Conservation (phyloP, 1,140 invertebrate species). For the Magallana ariakensis region DNA sequence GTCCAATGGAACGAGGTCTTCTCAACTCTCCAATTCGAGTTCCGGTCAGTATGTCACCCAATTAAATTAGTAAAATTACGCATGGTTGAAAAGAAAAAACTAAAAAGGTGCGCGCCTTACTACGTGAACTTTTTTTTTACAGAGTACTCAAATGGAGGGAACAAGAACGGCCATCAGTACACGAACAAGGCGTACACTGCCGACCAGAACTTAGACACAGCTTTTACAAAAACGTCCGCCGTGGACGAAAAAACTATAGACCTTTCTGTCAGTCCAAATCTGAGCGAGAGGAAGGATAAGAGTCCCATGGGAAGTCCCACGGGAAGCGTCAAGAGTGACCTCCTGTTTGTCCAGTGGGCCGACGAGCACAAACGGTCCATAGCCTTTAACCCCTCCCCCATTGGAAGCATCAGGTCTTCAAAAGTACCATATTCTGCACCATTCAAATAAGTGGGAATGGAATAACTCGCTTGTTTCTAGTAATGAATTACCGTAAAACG, state of each 20-base stretch:
- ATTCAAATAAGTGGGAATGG: not conserved
- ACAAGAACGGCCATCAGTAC: not conserved
- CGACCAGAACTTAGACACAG: not conserved
- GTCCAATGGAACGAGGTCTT: conserved; percentile 10
- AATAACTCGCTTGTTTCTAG: not conserved
- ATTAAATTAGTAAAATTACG: too few species aligned
- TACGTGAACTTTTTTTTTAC: not conserved
- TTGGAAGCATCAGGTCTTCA: not conserved
- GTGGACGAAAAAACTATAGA: not conserved
- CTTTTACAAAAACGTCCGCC: not conserved
- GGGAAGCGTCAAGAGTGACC: conserved; percentile 8
- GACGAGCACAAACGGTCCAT: conserved; percentile 31
- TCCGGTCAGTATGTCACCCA: not conserved
- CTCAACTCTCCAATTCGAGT: conserved; percentile 1
- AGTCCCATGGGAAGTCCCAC: conserved; percentile 12
- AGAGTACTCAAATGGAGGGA: not conserved
- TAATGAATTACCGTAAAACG: too few species aligned
- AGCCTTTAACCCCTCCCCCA: conserved; percentile 16
- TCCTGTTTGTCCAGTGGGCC: conserved; percentile 24
- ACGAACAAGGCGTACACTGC: not conserved
- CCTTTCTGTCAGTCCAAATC: not conserved
- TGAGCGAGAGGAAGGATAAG: not conserved
- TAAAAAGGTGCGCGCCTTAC: too few species aligned
- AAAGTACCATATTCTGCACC: conserved; percentile 20
- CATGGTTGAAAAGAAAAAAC: too few species aligned